These are phyloP conservation scores for Dallia pectoralis DNA, from an alignment of 2,797 vertebrate species.

Conservation along the genomic window DNA sequence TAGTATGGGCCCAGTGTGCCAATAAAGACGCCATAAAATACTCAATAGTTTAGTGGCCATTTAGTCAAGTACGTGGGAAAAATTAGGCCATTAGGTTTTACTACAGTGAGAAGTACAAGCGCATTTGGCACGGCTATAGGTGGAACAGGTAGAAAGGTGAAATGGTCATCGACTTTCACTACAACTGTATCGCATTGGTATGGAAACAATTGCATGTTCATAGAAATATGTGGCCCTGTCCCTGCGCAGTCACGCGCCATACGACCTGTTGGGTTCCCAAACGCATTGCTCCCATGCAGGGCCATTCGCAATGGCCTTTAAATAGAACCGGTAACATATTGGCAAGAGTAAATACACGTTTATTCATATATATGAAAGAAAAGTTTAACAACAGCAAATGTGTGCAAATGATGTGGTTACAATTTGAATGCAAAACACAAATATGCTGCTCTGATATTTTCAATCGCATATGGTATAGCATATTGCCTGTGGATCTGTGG, in stretches of 20 bases:
- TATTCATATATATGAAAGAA: slow-evolving; percentile 44
- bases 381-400: slow-evolving; percentile 46
- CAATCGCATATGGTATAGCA: slow-evolving; percentile 2
- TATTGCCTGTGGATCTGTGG: background rate
- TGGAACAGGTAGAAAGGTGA: background rate
- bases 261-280: background rate
- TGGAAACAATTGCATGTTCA: background rate
- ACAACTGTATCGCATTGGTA: background rate
- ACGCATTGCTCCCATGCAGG: background rate
- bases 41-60: background rate
- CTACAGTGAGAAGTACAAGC: background rate
- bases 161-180: background rate
- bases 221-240: background rate
- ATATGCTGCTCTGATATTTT: slow-evolving; percentile 5
- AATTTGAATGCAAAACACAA: slow-evolving; percentile 24
- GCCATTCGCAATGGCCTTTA: background rate
- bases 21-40: background rate
- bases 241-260: background rate
- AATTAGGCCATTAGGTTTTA: background rate
- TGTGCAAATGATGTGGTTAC: slow-evolving; percentile 16
- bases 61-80: background rate
- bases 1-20: background rate
- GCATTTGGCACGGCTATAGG: background rate
- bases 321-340: slow-evolving; percentile 20
- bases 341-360: slow-evolving; percentile 43